phyloP scores from a whole-genome alignment of 2,888 invertebrate species.

The Schizotus pectinicornis region DNA sequence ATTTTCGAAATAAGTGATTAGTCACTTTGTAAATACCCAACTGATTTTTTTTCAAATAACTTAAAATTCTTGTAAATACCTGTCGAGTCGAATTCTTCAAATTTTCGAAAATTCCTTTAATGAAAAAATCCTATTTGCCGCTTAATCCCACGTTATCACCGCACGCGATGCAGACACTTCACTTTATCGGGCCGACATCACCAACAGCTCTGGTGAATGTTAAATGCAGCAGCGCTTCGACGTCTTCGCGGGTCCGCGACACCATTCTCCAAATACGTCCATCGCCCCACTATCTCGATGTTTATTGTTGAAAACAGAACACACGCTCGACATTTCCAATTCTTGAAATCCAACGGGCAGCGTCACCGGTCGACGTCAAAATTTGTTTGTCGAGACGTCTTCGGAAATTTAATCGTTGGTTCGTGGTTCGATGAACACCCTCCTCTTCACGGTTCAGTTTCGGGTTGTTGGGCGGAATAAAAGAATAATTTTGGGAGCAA shows the following conservation, averaged over 20 bases:
- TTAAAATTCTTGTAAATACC: neutral
- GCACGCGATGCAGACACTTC: neutral
- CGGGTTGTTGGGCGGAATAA: no score
- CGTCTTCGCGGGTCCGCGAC: slow-evolving; percentile 26
- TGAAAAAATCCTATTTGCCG: neutral
- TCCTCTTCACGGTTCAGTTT: neutral
- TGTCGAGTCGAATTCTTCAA: neutral
- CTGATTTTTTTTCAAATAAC: no score
- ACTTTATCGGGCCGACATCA: slow-evolving; percentile 8
- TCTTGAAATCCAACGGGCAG: no score
- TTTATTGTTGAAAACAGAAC: neutral
- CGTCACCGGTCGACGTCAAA: no score
- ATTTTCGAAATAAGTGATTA: no score
- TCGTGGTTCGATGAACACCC: slow-evolving; percentile 20
- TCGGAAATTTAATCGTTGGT: neutral
- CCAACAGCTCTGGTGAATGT: slow-evolving; percentile 25
- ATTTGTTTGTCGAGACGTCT: no score
- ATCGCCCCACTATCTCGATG: slow-evolving; percentile 26
- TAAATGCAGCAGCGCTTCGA: slow-evolving; percentile 25
- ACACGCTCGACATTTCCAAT: neutral
- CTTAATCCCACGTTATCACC: neutral
- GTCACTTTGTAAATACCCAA: no score
- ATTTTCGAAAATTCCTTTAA: neutral
- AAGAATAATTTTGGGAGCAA: no score
- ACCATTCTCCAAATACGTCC: slow-evolving; percentile 30